A percentile compares a stretch with the other conserved stretches of the same genome.
Evolutionary conservation across 2,888 invertebrate species (phyloP).

Genomic region (Athalia cordata): DNA sequence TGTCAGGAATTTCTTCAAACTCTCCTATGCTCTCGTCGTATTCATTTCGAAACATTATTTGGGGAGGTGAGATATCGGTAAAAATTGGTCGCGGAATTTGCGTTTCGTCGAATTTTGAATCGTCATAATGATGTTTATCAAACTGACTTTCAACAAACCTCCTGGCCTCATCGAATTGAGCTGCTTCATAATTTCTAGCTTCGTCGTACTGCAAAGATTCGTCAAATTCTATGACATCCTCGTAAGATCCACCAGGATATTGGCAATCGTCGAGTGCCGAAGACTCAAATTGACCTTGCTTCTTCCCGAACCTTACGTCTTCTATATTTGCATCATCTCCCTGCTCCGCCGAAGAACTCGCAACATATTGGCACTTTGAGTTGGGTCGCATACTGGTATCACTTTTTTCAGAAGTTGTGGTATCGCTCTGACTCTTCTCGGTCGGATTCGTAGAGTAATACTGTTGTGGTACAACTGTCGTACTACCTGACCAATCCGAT

Average conservation of each 20-base stretch:
- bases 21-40: slow-evolving; percentile 66
- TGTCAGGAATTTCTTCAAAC: slow-evolving; percentile 60
- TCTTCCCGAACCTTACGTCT: not conserved
- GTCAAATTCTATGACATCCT: slow-evolving; percentile 29
- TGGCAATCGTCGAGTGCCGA: slow-evolving; percentile 24
- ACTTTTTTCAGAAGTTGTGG: slow-evolving; percentile 70
- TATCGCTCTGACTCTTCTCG: slow-evolving; percentile 70
- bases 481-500: slow-evolving; percentile 89
- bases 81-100: slow-evolving; percentile 52
- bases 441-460: slow-evolving; percentile 59
- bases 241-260: slow-evolving; percentile 19
- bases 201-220: slow-evolving; percentile 34
- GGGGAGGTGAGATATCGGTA: slow-evolving; percentile 65
- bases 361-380: slow-evolving; percentile 64
- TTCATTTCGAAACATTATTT: slow-evolving; percentile 63
- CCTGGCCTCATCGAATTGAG: slow-evolving; percentile 65
- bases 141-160: slow-evolving; percentile 68
- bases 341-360: slow-evolving; percentile 28
- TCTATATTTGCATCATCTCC: not conserved
- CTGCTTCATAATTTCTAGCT: slow-evolving; percentile 48
- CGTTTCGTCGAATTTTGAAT: slow-evolving; percentile 51
- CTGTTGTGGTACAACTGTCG: slow-evolving; percentile 81
- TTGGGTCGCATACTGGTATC: slow-evolving; percentile 69
- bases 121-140: slow-evolving; percentile 61
- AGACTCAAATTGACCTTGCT: slow-evolving; percentile 4